Conservation (phyloP, 2,113 vertebrate genomes). For the Hylia prasina region DNA sequence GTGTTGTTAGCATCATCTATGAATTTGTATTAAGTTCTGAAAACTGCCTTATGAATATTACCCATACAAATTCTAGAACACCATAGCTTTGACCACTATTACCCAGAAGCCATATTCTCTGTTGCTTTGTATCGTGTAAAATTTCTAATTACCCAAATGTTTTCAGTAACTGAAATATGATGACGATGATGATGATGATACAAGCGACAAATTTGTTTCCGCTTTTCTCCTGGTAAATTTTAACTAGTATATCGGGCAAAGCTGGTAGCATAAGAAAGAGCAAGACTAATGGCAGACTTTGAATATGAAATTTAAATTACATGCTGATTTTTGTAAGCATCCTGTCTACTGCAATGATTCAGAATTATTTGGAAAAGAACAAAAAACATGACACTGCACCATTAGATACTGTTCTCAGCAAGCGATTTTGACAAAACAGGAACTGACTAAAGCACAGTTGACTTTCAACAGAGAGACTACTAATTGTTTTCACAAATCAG, state of each 20-base stretch:
- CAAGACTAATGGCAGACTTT: neutral
- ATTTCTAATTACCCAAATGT: neutral
- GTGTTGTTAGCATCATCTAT: conserved; percentile 39
- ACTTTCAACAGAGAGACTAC: neutral
- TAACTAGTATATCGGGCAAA: neutral
- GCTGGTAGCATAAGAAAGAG: neutral
- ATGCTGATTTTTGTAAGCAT: neutral
- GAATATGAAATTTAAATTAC: neutral
- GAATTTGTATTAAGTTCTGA: conserved; percentile 61
- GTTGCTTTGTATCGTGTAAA: conserved; percentile 3
- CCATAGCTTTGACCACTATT: conserved; percentile 31
- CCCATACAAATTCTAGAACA: conserved; percentile 42
- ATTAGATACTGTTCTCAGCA: neutral
- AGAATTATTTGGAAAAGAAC: neutral
- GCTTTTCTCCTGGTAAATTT: neutral
- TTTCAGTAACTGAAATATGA: neutral
- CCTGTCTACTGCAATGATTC: neutral
- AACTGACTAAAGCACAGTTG: neutral
- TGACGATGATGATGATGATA: neutral
- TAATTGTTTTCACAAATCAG: neutral
- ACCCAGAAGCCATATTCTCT: neutral
- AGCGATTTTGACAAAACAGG: neutral
- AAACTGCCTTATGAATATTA: conserved; percentile 43
- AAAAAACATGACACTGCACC: neutral
- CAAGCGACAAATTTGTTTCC: neutral